Conservation (phyloP, 2,797 vertebrate species). For the Syncerus caffer region DNA sequence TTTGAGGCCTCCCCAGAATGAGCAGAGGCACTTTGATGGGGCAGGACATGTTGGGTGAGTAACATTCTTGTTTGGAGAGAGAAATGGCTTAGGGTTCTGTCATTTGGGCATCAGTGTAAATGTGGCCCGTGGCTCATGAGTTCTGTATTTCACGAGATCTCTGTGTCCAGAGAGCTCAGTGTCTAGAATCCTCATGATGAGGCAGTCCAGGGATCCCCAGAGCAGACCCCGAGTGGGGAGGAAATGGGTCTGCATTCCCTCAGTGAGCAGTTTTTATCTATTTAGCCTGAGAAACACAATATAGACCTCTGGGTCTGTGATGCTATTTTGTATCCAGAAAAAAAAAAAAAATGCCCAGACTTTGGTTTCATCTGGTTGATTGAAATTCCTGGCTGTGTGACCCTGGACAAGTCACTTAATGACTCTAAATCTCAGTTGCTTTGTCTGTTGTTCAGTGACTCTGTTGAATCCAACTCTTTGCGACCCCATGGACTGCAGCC, state of each 20-base stretch:
- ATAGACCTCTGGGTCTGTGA: neutral
- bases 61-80: too few species aligned
- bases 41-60: rapidly evolving
- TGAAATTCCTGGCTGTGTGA: neutral
- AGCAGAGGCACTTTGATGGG: neutral
- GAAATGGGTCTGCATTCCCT: neutral
- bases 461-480: neutral
- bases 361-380: neutral
- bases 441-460: neutral
- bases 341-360: neutral
- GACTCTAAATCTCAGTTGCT: neutral
- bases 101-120: neutral
- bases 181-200: neutral
- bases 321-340: neutral
- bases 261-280: neutral
- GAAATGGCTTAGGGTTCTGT: neutral
- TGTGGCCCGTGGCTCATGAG: neutral
- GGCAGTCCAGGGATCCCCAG: neutral
- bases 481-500: neutral
- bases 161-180: neutral
- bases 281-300: neutral
- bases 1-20: neutral
- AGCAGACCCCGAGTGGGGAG: rapidly evolving
- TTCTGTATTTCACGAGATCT: neutral
- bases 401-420: neutral